Evolutionary conservation across 2,888 invertebrate genomes (phyloP), one percentile per base, ranked within the genome.

Genomic region (Fissipunctia ypsillon): DNA sequence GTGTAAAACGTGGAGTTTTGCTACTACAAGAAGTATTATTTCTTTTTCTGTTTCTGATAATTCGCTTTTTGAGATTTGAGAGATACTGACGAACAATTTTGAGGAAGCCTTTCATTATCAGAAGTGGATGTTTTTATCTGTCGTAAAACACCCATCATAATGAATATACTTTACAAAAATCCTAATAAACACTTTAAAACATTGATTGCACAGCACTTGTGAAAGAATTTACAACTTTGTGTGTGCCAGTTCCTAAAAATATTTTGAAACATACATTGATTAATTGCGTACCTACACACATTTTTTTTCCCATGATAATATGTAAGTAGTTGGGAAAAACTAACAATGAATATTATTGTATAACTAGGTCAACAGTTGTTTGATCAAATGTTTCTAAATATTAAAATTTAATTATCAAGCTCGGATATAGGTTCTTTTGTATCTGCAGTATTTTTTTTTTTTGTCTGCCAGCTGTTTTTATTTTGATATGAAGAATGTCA

Each of bases 311-410:
- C 45, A 71, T 56, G n/a, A 38, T 16, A 56, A 35, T n/a, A 19
- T 19, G 41, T 48, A 70, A 38, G 14, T 10, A 4, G 3, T 50
- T 41, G 31, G 3, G 41, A 52, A 70, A 70, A 43, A 22, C 1
- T 25, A 70, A 35, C 31, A 54, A 54, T 70, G 31, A 52, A 43
- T n/a, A 52, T 25, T 54, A 41, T 41, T 14, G 43, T 25, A 6
- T 38, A 31, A 57, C 25, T 57, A 59, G 72, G 72, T 25, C 73
- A 72, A 19, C 48, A 57, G 48, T 48, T 73, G 73, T 14, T 72
- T 38, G n/a, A n/a, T 48, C 57, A 71, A 28, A 45, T 48, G 28
- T 57, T 57, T 31, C n/a, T 5, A 48, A 31, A 16, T 25, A 19
- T 14, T 14, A 3, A 16, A 48, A 31, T 41, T 57, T 10, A 22